These are phyloP conservation scores for Brachypteracias leptosomus DNA, from an alignment of 2,113 vertebrate species.

Conservation along the genomic window DNA sequence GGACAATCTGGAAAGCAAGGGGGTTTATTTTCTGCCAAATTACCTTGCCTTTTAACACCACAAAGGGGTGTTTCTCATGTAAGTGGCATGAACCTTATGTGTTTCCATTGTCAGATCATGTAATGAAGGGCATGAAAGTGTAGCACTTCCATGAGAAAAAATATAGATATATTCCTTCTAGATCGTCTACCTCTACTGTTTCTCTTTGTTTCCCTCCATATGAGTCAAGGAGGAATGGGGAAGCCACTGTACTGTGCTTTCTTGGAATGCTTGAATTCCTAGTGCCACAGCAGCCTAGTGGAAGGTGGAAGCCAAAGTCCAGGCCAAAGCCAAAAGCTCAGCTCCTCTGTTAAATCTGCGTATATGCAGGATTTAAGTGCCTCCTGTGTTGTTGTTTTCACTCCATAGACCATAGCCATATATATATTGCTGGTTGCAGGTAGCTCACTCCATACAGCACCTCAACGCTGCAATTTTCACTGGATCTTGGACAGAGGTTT, in stretches of 20 bases:
- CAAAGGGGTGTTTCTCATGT: background rate
- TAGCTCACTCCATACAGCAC: background rate
- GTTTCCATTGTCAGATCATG: background rate
- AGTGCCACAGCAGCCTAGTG: background rate
- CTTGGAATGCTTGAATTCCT: background rate
- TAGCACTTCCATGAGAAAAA: background rate
- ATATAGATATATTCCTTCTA: fast-evolving
- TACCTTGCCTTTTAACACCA: no score
- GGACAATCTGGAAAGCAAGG: no score
- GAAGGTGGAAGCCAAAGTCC: background rate
- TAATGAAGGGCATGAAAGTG: background rate
- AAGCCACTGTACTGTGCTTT: background rate
- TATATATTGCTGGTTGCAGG: background rate
- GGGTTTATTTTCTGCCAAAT: no score
- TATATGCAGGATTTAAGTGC: background rate
- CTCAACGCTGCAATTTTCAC: background rate
- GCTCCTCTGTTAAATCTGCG: background rate
- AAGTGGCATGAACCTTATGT: background rate
- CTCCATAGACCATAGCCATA: background rate
- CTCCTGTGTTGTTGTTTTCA: background rate
- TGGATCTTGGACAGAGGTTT: background rate
- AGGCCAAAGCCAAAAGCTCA: background rate
- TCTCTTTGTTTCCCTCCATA: background rate
- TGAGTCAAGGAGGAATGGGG: background rate
- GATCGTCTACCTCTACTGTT: background rate